Evolutionary conservation across 1,140 invertebrate genomes (phyloP).

Genomic region (Linepithema humile): DNA sequence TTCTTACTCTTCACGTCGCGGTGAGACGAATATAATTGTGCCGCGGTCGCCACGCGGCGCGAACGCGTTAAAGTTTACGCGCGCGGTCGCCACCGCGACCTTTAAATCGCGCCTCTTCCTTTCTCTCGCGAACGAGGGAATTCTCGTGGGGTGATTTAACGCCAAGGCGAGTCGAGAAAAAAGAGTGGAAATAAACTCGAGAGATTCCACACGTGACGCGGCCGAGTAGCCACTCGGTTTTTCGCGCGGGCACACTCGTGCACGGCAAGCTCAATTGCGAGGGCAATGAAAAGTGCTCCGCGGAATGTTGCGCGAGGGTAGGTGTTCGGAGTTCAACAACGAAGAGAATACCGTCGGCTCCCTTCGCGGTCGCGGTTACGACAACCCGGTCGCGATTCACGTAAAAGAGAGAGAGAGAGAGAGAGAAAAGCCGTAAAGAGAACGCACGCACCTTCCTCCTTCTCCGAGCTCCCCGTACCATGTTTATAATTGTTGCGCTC

Average conservation of each 20-base stretch:
- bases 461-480: constrained; percentile 51
- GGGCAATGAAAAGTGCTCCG: constrained; percentile 57
- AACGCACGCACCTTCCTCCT: constrained; percentile 65
- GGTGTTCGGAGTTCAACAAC: constrained; percentile 34
- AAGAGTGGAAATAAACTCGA: constrained; percentile 57
- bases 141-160: not conserved
- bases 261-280: constrained; percentile 65
- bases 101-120: not conserved
- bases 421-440: constrained; percentile 28
- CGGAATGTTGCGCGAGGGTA: constrained; percentile 47
- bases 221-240: constrained; percentile 67
- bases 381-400: constrained; percentile 31
- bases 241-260: constrained; percentile 51
- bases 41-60: not conserved
- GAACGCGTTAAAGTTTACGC: constrained; percentile 10
- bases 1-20: not conserved
- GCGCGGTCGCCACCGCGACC: not conserved
- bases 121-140: not conserved
- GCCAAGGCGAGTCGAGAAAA: not conserved
- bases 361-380: constrained; percentile 54
- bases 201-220: constrained; percentile 64
- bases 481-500: constrained; percentile 73
- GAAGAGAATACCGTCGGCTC: constrained; percentile 53
- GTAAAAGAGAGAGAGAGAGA: not conserved
- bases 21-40: not conserved